Evolutionary conservation across 2,888 invertebrate species (phyloP).

Genomic region (Eucriotettix oculatus): DNA sequence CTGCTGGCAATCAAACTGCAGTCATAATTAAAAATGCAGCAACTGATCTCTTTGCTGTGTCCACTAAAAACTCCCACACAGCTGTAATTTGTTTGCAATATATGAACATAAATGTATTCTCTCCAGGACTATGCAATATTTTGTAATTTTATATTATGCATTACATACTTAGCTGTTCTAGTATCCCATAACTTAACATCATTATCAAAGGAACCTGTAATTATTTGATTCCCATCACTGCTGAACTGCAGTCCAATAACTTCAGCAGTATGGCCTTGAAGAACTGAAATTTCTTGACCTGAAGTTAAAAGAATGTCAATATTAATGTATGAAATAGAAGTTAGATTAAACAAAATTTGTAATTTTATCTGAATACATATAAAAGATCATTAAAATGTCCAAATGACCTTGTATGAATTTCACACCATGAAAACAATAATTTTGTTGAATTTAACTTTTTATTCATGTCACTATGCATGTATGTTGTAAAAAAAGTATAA

Average conservation of each 20-base stretch:
- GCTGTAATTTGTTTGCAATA: conserved; percentile 22
- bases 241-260: conserved; percentile 58
- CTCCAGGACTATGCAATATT: not conserved
- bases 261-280: conserved; percentile 56
- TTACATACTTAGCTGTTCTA: conserved; percentile 37
- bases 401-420: not conserved
- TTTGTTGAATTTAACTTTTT: not conserved
- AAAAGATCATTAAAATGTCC: not conserved
- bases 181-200: conserved; percentile 62
- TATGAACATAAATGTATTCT: not conserved
- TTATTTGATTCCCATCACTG: conserved; percentile 45
- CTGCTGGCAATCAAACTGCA: conserved; percentile 48
- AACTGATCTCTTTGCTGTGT: conserved; percentile 49
- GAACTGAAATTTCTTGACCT: conserved; percentile 42
- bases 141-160: not conserved
- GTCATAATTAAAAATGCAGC: conserved; percentile 51
- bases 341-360: not conserved
- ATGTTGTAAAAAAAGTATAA: not conserved
- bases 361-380: not conserved
- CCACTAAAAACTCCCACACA: conserved; percentile 39
- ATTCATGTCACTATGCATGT: not conserved
- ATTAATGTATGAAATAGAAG: not conserved
- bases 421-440: not conserved
- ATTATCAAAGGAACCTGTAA: conserved; percentile 67
- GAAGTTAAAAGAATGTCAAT: conserved; percentile 4